Conservation (phyloP, 2,113 vertebrate species). For the Aegotheles bennettii region DNA sequence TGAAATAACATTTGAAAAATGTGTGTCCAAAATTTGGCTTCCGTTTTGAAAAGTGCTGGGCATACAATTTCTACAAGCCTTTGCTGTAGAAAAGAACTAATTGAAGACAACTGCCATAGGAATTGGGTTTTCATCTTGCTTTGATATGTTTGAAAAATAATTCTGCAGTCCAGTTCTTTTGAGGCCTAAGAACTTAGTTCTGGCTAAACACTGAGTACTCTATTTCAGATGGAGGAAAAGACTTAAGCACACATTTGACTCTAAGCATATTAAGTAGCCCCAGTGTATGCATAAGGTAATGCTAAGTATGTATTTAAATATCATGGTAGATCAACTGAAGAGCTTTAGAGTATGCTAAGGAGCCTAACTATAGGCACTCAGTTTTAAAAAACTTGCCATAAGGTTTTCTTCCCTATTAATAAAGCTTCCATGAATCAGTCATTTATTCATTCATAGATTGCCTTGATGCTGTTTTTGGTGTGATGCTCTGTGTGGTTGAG, state of each 20-base stretch:
- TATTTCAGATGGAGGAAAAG: background rate
- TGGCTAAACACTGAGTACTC: background rate
- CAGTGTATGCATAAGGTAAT: background rate
- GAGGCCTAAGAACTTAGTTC: background rate
- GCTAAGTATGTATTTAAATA: background rate
- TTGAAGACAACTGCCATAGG: background rate
- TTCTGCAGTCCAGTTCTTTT: background rate
- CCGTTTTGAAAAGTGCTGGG: background rate
- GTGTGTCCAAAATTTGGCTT: background rate
- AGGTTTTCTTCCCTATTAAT: background rate
- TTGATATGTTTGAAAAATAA: background rate
- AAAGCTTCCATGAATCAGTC: background rate
- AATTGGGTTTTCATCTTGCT: background rate
- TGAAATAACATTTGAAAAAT: background rate
- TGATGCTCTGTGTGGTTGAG: background rate
- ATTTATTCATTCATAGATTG: background rate
- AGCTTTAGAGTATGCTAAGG: background rate
- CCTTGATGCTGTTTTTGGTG: background rate
- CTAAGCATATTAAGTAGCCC: background rate
- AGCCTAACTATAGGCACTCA: background rate
- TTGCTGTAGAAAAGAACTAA: background rate
- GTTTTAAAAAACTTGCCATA: background rate
- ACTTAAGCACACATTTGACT: background rate
- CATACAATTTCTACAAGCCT: background rate
- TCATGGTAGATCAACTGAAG: background rate